A percentile compares a stretch with the other conserved stretches of the same genome.
Conservation (phyloP, 2,113 vertebrate species). For the Speoplatyrhinus poulsoni region DNA sequence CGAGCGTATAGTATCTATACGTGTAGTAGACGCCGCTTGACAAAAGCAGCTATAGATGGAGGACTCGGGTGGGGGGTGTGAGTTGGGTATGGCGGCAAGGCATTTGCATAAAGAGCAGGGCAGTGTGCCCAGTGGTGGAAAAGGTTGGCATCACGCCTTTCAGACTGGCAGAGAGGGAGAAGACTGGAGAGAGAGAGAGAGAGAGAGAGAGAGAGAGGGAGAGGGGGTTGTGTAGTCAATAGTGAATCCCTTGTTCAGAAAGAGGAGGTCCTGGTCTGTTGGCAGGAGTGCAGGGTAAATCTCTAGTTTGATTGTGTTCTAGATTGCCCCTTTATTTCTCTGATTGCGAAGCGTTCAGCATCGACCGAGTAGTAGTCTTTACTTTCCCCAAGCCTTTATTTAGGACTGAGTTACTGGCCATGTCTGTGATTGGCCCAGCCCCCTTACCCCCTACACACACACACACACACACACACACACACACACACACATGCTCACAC, state of each 20-base stretch:
- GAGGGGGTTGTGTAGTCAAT: slow-evolving; percentile 72
- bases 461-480: slow-evolving; percentile 33
- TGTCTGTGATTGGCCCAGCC: slow-evolving; percentile 37
- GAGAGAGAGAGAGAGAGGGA: slow-evolving; percentile 50
- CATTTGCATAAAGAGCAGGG: slow-evolving; percentile 86
- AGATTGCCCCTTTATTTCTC: slow-evolving; percentile 82
- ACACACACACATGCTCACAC: slow-evolving; percentile 20
- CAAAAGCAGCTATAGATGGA: slow-evolving; percentile 49
- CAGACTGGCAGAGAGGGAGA: slow-evolving; percentile 77
- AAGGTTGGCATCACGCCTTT: slow-evolving; percentile 80
- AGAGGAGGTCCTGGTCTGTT: slow-evolving; percentile 78
- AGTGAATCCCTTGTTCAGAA: slow-evolving; percentile 81
- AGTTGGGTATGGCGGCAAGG: slow-evolving; percentile 69
- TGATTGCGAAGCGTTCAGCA: slow-evolving; percentile 77
- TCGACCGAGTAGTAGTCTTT: slow-evolving; percentile 72
- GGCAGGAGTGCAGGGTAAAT: slow-evolving; percentile 76
- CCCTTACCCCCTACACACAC: not conserved
- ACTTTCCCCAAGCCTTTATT: slow-evolving; percentile 61
- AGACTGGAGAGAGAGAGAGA: slow-evolving; percentile 65
- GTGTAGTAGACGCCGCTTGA: slow-evolving; percentile 33
- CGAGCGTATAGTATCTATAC: slow-evolving; percentile 11
- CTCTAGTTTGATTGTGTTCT: slow-evolving; percentile 79
- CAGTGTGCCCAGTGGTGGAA: slow-evolving; percentile 80
- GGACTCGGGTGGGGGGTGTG: slow-evolving; percentile 59
- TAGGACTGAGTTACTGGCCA: slow-evolving; percentile 43